Evolutionary conservation across 2,888 invertebrate species (phyloP).

Genomic region (Nomada fabriciana): DNA sequence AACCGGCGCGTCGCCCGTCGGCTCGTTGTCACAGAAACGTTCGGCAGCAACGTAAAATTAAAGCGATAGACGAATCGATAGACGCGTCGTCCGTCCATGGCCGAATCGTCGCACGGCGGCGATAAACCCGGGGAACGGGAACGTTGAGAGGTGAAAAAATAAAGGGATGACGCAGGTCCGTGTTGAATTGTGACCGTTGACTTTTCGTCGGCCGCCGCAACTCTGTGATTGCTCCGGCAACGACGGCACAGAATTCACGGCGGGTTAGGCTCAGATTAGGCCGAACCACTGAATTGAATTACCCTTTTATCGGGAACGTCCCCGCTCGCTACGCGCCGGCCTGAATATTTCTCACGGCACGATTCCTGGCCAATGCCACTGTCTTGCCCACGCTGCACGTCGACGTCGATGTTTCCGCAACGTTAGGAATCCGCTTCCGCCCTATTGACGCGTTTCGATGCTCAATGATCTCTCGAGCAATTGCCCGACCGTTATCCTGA

Average conservation of each 20-base stretch:
- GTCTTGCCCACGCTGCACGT: conserved; percentile 14
- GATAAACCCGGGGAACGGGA: conserved; percentile 40
- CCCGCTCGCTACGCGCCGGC: conserved; percentile 27
- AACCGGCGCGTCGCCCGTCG: neutral
- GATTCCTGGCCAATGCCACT: conserved; percentile 39
- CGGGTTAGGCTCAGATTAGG: conserved; percentile 45
- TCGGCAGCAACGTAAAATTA: conserved; percentile 48
- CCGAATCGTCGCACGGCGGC: conserved; percentile 31
- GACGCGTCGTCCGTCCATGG: conserved; percentile 29
- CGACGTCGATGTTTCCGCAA: conserved; percentile 55
- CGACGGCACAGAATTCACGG: conserved; percentile 49
- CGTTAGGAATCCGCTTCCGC: conserved; percentile 52
- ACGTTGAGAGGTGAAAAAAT: neutral
- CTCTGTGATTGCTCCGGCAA: conserved; percentile 60
- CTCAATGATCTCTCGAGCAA: conserved; percentile 48
- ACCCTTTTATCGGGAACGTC: conserved; percentile 55
- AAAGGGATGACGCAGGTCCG: conserved; percentile 30
- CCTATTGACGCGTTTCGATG: conserved; percentile 45
- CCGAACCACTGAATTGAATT: conserved; percentile 62
- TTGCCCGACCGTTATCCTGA: conserved; percentile 41
- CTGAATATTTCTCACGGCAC: conserved; percentile 54
- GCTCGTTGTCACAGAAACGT: conserved; percentile 21
- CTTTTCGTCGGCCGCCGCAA: conserved; percentile 49
- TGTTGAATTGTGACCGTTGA: conserved; percentile 60
- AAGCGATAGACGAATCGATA: conserved; percentile 62